Percentiles rank a stretch among this genome's conserved stretches.
These are phyloP conservation scores for Caenorhabditis plicata DNA, from an alignment of 2,888 invertebrate genomes.

Conservation along the genomic window DNA sequence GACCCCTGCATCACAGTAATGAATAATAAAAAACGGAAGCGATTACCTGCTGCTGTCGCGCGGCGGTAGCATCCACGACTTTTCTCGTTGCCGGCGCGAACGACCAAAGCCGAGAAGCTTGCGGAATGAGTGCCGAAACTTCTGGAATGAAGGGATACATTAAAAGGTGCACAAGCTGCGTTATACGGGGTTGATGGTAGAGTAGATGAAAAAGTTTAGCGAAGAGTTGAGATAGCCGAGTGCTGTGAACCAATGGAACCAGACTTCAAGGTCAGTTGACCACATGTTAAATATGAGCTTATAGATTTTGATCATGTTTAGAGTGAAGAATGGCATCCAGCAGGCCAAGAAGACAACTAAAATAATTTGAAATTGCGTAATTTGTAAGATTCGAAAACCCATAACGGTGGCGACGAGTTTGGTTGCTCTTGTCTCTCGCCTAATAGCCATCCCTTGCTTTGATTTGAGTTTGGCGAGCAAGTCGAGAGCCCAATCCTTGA, in stretches of 20 bases:
- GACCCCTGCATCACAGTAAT: slow-evolving; percentile 27
- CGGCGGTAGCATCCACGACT: slow-evolving; percentile 60
- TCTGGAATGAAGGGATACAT: slow-evolving; percentile 40
- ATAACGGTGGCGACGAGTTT: slow-evolving; percentile 68
- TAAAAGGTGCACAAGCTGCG: not conserved
- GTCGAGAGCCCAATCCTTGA: slow-evolving; percentile 63
- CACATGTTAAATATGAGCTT: slow-evolving; percentile 52
- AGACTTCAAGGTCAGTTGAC: slow-evolving; percentile 49
- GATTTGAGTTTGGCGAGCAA: slow-evolving; percentile 62
- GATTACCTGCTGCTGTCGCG: slow-evolving; percentile 40
- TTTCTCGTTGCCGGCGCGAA: slow-evolving; percentile 48
- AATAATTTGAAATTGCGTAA: not conserved
- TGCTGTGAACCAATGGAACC: slow-evolving; percentile 58
- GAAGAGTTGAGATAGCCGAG: slow-evolving; percentile 69
- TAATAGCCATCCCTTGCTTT: slow-evolving; percentile 64
- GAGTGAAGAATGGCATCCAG: slow-evolving; percentile 70
- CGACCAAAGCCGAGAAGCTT: slow-evolving; percentile 56
- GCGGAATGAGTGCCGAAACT: slow-evolving; percentile 63
- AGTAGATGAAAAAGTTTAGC: slow-evolving; percentile 69
- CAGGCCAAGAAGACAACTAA: slow-evolving; percentile 69
- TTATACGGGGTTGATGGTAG: slow-evolving; percentile 67
- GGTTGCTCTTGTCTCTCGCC: slow-evolving; percentile 65
- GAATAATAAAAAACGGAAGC: not conserved
- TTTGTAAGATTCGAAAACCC: slow-evolving; percentile 52
- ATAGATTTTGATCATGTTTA: slow-evolving; percentile 67